phyloP scores from a whole-genome alignment of 2,113 vertebrate species.

The Gallinago undulata region DNA sequence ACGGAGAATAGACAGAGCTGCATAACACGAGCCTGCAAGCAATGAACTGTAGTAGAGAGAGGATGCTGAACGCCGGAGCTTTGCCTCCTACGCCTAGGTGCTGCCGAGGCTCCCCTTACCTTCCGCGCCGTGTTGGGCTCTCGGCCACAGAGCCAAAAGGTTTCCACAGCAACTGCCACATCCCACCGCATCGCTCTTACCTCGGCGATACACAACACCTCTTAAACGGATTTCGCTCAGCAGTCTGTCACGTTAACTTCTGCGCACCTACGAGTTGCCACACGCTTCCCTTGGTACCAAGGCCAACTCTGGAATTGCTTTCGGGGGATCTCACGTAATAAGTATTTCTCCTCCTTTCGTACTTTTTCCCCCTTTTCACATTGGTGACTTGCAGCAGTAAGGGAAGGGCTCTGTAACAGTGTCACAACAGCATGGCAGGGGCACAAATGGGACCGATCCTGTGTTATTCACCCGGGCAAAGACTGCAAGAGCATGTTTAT shows the following conservation, averaged over 20 bases:
- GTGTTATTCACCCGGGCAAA: background rate
- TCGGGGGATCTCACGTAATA: background rate
- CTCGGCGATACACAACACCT: rapidly evolving
- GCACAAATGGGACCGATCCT: background rate
- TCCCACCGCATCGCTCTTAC: background rate
- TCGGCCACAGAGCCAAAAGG: background rate
- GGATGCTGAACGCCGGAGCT: background rate
- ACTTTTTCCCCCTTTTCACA: background rate
- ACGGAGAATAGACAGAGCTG: conserved; percentile 25
- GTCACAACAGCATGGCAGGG: background rate
- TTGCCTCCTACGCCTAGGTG: background rate
- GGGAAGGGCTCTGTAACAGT: background rate
- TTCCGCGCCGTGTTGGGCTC: background rate
- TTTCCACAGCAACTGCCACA: conserved; percentile 12
- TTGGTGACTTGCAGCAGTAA: background rate
- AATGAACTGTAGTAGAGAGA: background rate
- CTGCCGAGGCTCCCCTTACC: background rate
- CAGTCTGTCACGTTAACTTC: background rate
- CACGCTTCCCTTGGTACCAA: background rate
- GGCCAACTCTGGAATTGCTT: background rate
- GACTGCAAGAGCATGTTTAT: background rate
- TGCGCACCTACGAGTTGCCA: background rate
- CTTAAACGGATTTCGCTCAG: background rate
- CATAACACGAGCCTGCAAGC: background rate
- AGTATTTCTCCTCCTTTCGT: background rate